Conservation (phyloP, 2,113 vertebrate genomes). For the Zosterops borbonicus region DNA sequence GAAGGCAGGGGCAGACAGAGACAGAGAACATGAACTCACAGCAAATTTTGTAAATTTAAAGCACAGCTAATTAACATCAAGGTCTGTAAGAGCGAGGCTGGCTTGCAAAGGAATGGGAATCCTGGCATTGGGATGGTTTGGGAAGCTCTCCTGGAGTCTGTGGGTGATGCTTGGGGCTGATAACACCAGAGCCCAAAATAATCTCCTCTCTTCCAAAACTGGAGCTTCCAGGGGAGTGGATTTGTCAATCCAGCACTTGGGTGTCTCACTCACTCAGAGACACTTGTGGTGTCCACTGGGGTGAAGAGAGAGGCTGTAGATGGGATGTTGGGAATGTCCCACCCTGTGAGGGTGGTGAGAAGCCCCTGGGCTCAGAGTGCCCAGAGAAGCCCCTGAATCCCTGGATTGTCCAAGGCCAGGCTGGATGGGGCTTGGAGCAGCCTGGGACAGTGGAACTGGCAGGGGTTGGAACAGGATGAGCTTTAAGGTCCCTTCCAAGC, state of each 20-base stretch:
- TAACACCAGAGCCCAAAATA: fast-evolving
- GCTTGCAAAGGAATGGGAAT: neutral
- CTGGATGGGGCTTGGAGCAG: fast-evolving
- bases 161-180: neutral
- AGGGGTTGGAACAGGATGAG: neutral
- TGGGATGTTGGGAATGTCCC: neutral
- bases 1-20: neutral
- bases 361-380: neutral
- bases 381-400: neutral
- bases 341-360: neutral
- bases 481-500: neutral
- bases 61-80: fast-evolving
- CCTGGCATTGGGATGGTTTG: neutral
- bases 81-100: fast-evolving
- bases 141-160: neutral
- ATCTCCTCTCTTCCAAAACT: neutral
- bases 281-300: fast-evolving
- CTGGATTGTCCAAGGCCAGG: neutral
- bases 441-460: neutral
- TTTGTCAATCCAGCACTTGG: neutral
- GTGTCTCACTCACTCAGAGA: fast-evolving
- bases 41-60: fast-evolving
- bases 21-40: fast-evolving
- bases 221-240: neutral
- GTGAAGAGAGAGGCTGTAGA: neutral